Percentiles rank a stretch among this genome's conserved stretches.
Conservation (phyloP, 2,113 vertebrate genomes). For the Mustelus asterias region DNA sequence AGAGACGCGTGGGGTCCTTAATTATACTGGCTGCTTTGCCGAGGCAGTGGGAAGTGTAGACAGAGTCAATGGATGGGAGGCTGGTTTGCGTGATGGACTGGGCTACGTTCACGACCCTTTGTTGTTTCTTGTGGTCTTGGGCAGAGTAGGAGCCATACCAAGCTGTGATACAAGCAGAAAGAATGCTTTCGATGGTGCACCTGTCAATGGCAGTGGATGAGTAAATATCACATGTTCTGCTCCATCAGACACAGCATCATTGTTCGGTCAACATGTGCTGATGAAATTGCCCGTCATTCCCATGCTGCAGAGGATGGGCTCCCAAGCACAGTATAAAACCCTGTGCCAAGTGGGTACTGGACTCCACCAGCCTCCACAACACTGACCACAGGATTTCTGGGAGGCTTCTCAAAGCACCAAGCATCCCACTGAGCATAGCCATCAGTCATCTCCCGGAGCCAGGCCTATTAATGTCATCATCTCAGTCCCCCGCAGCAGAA, state of each 20-base stretch:
- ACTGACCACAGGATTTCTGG: not conserved
- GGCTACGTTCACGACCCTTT: no score
- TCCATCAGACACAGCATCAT: not conserved
- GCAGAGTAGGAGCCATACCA: no score
- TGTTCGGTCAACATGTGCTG: not conserved
- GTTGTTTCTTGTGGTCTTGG: no score
- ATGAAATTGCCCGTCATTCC: not conserved
- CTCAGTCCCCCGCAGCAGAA: not conserved
- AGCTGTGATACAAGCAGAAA: no score
- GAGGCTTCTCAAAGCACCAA: not conserved
- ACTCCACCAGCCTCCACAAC: not conserved
- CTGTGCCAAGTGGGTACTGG: not conserved
- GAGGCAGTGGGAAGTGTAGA: no score
- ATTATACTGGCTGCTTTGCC: no score
- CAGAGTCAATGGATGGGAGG: no score
- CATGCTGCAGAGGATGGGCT: not conserved
- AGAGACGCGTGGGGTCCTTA: no score
- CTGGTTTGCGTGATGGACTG: no score
- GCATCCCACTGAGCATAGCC: not conserved
- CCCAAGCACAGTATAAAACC: not conserved
- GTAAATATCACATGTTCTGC: not conserved
- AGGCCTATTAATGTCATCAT: not conserved
- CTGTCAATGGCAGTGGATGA: no score
- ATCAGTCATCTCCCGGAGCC: no score
- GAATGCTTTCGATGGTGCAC: no score